These are phyloP conservation scores for Caenorhabditis uteleia DNA, from an alignment of 2,888 invertebrate genomes.

Conservation along the genomic window DNA sequence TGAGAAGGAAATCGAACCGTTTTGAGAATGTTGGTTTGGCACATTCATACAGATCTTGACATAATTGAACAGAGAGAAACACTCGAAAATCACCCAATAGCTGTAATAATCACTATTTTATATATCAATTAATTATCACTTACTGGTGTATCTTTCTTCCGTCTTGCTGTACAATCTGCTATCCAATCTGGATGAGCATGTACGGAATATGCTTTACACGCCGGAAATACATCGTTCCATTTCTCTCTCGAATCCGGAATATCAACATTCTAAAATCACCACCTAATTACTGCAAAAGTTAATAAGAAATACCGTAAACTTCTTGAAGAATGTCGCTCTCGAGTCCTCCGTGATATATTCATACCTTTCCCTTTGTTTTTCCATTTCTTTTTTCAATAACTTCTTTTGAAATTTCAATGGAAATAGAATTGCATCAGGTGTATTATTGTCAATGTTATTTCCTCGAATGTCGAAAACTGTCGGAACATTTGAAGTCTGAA, in stretches of 20 bases:
- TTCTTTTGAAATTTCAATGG: constrained; percentile 22
- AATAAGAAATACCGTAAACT: constrained; percentile 16
- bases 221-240: constrained; percentile 2
- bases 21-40: constrained; percentile 16
- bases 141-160: background rate
- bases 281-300: no score
- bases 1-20: constrained; percentile 18
- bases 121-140: background rate
- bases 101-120: constrained; percentile 9
- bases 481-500: constrained; percentile 18
- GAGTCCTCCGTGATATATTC: constrained; percentile 5
- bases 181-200: constrained; percentile 20
- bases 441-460: constrained; percentile 7
- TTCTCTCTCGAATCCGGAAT: background rate
- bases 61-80: background rate
- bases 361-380: background rate
- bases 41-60: constrained; percentile 6
- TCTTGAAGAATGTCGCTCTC: constrained; percentile 18
- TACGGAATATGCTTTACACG: background rate
- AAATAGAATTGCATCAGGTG: constrained; percentile 9
- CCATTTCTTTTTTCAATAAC: constrained; percentile 14
- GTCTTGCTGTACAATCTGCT: constrained; percentile 3
- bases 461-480: constrained; percentile 22
- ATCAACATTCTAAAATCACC: background rate
- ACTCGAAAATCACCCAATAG: constrained; percentile 6